These are phyloP conservation scores for Poecilobothrus nobilitatus DNA, from an alignment of 2,888 invertebrate species.

Conservation along the genomic window DNA sequence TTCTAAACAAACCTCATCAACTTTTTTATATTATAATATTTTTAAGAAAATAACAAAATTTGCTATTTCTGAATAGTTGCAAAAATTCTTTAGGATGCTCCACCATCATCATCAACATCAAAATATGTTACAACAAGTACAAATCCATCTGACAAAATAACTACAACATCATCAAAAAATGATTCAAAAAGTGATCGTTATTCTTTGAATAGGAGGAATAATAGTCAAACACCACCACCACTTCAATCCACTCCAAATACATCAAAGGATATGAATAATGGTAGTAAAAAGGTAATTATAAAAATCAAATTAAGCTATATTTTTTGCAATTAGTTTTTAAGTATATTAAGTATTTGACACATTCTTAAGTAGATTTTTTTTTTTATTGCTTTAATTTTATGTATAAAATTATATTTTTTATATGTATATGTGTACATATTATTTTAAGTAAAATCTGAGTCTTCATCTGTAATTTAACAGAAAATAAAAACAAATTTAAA, in stretches of 20 bases:
- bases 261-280: background rate
- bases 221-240: background rate
- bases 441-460: too few relatives aligned
- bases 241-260: background rate
- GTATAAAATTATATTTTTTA: too few relatives aligned
- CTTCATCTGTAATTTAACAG: too few relatives aligned
- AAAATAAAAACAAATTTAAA: too few relatives aligned
- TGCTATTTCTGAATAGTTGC: constrained; percentile 52
- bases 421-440: too few relatives aligned
- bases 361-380: too few relatives aligned
- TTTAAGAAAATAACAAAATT: constrained; percentile 40
- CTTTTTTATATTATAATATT: background rate
- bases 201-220: background rate
- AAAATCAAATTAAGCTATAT: background rate
- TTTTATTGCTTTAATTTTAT: too few relatives aligned
- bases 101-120: constrained; percentile 18
- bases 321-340: background rate
- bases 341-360: background rate
- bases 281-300: constrained; percentile 1
- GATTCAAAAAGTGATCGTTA: background rate
- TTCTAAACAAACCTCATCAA: too few relatives aligned
- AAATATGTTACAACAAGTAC: constrained; percentile 38
- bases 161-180: constrained; percentile 37
- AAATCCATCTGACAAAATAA: too few relatives aligned
- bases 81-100: constrained; percentile 41